Base-by-base conservation (phyloP, 2,113 vertebrate genomes). In the Phylloscopus whistleri region DNA sequence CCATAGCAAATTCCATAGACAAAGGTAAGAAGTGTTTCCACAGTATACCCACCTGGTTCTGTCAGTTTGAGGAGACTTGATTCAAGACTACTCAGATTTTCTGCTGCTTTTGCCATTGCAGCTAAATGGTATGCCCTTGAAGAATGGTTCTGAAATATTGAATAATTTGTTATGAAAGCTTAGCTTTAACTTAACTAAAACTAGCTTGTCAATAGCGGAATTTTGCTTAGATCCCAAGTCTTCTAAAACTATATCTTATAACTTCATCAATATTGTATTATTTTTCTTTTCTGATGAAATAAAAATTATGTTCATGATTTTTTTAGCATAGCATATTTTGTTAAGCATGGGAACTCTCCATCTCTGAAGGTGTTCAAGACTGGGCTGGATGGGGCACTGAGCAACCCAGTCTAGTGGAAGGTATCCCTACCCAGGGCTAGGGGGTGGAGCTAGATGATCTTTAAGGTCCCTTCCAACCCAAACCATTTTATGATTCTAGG, bases 1-100 rank as follows among this genome's bases (percentile, higher is more conserved):
- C 7, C 14, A 94, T 31, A 64, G 68, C 77, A 74, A 92, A 89
- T 49, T 88, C 49, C 28, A 93, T 10, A 80, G 24, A 66, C 72
- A 80, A 91, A 77, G 16, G 17, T 53, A 87, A 53, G 44, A 58
- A 33, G 16, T 83, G 14, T 68, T 80, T 78, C 60, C 66, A 62
- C 11, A 91, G 16, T 30, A 74, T 15, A 74, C 93, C 49, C 87
- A 97, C 93, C 93, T 95, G 97, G 95, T 68, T 95, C 97, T 64
- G 97, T 98, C 90, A 98, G 94, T 87, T 84, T 98, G 69, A 98
- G 94, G 16, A 97, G 96, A 84, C 95, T 96, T 56, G 72, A 77
- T 91, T 98, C 97, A 92, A 99, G 93, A 82, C 95, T 97, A 75
- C 70, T 96, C 78, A 99, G 92, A 81, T 98, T 98, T 90, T 98